Percentiles rank a stretch among this genome's conserved stretches.
Conservation (phyloP, 2,888 invertebrate genomes). For the Chloroclysta siterata region DNA sequence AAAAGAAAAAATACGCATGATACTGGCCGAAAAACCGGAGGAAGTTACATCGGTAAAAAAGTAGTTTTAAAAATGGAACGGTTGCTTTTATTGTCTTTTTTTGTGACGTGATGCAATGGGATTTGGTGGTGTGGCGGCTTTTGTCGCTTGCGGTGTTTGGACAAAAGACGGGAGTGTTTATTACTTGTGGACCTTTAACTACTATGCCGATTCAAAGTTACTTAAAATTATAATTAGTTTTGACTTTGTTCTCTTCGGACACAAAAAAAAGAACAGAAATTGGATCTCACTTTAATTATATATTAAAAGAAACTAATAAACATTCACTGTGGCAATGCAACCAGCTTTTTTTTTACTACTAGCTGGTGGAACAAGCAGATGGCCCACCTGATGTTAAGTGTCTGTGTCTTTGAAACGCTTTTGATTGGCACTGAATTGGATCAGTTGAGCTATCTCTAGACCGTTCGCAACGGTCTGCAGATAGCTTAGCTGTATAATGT, state of each 20-base stretch:
- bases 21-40: slow-evolving; percentile 54
- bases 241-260: background rate
- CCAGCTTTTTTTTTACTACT: too few relatives aligned
- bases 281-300: background rate
- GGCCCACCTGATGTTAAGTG: too few relatives aligned
- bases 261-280: background rate
- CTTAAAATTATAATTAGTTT: background rate
- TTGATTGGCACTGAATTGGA: too few relatives aligned
- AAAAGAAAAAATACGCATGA: slow-evolving; percentile 55
- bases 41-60: slow-evolving; percentile 57
- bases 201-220: background rate
- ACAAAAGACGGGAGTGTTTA: slow-evolving; percentile 35
- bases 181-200: slow-evolving; percentile 18
- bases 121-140: slow-evolving; percentile 44
- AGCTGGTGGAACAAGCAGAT: too few relatives aligned
- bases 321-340: too few relatives aligned
- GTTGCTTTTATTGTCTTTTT: slow-evolving; percentile 48
- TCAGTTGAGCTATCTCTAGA: too few relatives aligned
- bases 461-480: too few relatives aligned
- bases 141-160: slow-evolving; percentile 49
- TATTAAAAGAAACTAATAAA: background rate
- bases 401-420: background rate
- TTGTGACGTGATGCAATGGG: slow-evolving; percentile 47
- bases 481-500: too few relatives aligned
- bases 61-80: slow-evolving; percentile 54